phyloP scores from a whole-genome alignment of 2,888 invertebrate genomes.

The Anthophora plumipes region DNA sequence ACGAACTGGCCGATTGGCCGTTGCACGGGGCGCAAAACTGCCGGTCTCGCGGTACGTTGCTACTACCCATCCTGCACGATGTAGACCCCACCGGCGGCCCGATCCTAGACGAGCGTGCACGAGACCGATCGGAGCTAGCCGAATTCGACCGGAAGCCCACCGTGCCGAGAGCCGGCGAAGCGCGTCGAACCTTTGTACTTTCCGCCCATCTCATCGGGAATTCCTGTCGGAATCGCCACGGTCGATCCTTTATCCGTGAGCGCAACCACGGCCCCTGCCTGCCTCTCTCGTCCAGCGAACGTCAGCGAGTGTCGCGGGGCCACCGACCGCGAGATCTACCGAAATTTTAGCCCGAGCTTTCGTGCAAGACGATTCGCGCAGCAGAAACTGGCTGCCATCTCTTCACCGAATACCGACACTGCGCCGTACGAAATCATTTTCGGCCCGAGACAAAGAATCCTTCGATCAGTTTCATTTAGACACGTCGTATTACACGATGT shows the following conservation, averaged over 20 bases:
- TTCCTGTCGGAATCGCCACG: conserved; percentile 71
- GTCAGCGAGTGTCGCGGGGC: conserved; percentile 10
- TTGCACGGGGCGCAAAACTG: conserved; percentile 69
- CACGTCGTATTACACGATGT: no score
- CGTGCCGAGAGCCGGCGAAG: conserved; percentile 71
- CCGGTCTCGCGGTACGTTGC: conserved; percentile 64
- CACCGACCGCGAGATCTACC: conserved; percentile 11
- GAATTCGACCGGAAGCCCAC: conserved; percentile 77
- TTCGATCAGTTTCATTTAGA: no score
- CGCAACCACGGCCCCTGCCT: conserved; percentile 28
- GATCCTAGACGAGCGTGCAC: conserved; percentile 73
- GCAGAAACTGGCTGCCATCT: not conserved
- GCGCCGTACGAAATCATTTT: not conserved
- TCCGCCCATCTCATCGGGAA: conserved; percentile 77
- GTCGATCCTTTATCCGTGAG: conserved; percentile 60
- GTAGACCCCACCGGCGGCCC: conserved; percentile 63
- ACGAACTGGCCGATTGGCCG: conserved; percentile 83
- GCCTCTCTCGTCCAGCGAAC: not conserved
- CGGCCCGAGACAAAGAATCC: not conserved
- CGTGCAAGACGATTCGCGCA: not conserved
- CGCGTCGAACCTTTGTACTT: conserved; percentile 76
- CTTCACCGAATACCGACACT: not conserved
- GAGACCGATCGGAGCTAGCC: conserved; percentile 75
- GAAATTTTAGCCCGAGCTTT: conserved; percentile 12
- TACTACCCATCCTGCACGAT: conserved; percentile 75